phyloP scores from a whole-genome alignment of 2,888 invertebrate species.

The Fissipunctia ypsillon region DNA sequence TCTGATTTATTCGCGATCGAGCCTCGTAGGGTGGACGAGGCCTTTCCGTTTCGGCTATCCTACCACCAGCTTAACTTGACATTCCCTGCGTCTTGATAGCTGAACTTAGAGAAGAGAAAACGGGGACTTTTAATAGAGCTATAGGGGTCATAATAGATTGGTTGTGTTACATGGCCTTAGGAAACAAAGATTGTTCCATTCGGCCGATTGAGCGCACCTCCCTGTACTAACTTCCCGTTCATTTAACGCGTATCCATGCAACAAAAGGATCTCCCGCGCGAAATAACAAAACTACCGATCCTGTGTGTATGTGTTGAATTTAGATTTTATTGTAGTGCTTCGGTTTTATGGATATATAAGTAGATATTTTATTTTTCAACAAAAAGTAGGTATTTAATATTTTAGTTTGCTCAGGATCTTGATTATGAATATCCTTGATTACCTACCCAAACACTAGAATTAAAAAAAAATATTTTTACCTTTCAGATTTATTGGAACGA shows the following conservation, averaged over 20 bases:
- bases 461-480: no score
- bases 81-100: conserved; percentile 68
- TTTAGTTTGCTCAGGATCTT: no score
- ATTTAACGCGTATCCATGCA: conserved; percentile 89
- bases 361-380: background rate
- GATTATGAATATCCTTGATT: no score
- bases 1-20: conserved; percentile 87
- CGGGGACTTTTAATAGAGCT: conserved; percentile 69
- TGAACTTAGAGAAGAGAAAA: conserved; percentile 49
- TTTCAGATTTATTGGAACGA: no score
- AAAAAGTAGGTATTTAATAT: background rate
- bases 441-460: no score
- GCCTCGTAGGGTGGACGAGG: conserved; percentile 83
- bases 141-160: conserved; percentile 77
- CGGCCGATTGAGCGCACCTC: conserved; percentile 88
- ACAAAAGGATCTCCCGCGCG: conserved; percentile 88
- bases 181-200: conserved; percentile 88
- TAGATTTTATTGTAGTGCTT: conserved; percentile 68
- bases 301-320: conserved; percentile 77
- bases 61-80: conserved; percentile 75
- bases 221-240: conserved; percentile 89
- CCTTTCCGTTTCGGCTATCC: conserved; percentile 76
- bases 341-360: conserved; percentile 30
- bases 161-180: conserved; percentile 85
- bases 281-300: conserved; percentile 89